Evolutionary conservation across 2,113 vertebrate genomes (phyloP).

Genomic region (Xenopus laevis): DNA sequence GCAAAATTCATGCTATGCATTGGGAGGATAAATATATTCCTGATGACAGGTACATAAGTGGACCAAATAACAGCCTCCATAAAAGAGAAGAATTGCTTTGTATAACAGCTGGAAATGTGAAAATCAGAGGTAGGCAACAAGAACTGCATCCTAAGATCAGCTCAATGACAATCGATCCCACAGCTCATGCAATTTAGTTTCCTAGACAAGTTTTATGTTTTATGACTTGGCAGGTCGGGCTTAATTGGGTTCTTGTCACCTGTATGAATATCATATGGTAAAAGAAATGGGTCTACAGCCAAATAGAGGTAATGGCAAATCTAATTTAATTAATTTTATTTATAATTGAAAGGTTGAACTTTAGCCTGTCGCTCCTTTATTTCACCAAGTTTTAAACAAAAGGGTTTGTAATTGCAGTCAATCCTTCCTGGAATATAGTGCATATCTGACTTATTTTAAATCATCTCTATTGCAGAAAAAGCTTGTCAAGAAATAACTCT

Average conservation of each 20-base stretch:
- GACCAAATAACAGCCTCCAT: conserved; percentile 26
- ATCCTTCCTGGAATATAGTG: conserved; percentile 15
- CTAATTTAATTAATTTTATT: conserved; percentile 37
- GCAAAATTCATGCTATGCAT: background rate
- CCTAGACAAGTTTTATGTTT: conserved; percentile 20
- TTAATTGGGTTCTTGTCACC: conserved; percentile 36
- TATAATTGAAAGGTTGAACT: conserved; percentile 39
- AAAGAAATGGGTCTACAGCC: conserved; percentile 17
- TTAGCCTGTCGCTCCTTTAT: conserved; percentile 21
- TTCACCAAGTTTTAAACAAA: conserved; percentile 31
- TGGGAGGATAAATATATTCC: conserved; percentile 15
- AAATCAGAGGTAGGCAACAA: conserved; percentile 20
- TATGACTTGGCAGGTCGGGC: conserved; percentile 19
- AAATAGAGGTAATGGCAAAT: conserved; percentile 4
- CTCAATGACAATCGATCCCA: conserved; percentile 38
- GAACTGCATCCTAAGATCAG: conserved; percentile 28
- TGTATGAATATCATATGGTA: conserved; percentile 14
- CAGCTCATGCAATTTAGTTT: conserved; percentile 19
- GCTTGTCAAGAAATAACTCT: conserved; percentile 9
- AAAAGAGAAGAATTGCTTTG: conserved; percentile 27
- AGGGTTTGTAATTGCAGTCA: conserved; percentile 22
- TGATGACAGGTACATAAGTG: conserved; percentile 35
- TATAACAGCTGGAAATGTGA: conserved; percentile 21
- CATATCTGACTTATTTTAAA: conserved; percentile 21
- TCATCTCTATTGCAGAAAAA: conserved; percentile 21